Conservation (phyloP, 2,888 invertebrate species). For the Chrysolina haemoptera region DNA sequence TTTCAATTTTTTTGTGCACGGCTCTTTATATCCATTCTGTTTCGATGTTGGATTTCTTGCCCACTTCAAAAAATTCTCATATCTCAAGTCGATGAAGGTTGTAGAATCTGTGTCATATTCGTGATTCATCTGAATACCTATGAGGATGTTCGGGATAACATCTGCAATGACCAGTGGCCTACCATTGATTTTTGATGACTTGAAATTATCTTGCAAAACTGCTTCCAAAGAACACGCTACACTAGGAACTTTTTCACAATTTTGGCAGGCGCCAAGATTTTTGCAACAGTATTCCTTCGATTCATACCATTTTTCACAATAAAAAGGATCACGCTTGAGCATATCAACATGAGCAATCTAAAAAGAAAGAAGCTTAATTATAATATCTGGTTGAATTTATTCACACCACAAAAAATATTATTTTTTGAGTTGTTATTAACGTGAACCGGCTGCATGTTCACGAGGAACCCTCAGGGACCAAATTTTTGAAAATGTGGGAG, state of each 20-base stretch:
- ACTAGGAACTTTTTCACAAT: background rate
- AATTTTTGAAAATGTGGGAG: no score
- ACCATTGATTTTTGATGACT: background rate
- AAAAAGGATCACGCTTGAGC: background rate
- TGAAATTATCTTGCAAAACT: background rate
- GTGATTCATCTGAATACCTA: background rate
- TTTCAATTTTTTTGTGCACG: no score
- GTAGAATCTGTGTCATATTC: background rate
- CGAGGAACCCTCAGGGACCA: no score
- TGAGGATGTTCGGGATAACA: background rate
- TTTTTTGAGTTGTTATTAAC: no score
- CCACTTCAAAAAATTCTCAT: background rate
- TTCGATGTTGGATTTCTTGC: background rate
- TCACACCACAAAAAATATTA: no score
- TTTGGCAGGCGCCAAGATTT: background rate
- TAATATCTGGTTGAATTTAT: no score
- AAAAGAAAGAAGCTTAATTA: background rate
- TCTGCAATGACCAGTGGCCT: background rate
- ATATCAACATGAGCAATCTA: slow-evolving; percentile 3
- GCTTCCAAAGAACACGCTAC: background rate
- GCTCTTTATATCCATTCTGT: no score
- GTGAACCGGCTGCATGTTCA: no score
- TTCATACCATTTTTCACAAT: background rate
- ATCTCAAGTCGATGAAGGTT: background rate
- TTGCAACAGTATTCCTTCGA: background rate